Evolutionary conservation across 2,888 invertebrate species (phyloP), one percentile per base, ranked within the genome.

Genomic region (Mesochorus sp.): DNA sequence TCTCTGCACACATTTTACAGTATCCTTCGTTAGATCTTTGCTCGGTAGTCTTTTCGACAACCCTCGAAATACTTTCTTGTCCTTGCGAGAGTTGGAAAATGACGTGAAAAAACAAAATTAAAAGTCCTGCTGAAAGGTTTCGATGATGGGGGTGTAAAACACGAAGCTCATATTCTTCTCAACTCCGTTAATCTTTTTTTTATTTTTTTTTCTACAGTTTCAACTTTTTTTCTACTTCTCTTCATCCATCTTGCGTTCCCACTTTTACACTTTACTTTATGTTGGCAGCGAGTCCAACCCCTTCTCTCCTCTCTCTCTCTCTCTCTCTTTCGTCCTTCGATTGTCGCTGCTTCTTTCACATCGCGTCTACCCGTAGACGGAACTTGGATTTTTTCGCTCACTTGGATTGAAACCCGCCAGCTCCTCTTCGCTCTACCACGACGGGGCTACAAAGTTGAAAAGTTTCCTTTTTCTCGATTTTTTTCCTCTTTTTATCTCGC

Each of bases 81-180:
- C 47, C 55, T 68, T 47, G 17, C n/a, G n/a, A 39, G 8, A 21
- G 34, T 42, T 19, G 24, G 17, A 34, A 1, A 5, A 17, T 12
- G 28, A 28, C 5, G 21, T 34, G 14, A 49, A 2, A 17, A 19
- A 59, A 55, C 39, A 34, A 14, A 26, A 39, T 19, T n/a, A 57
- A 21, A 68, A 21, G 42, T 44, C 44, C 31, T 44, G 14, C 62
- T 68, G 47, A 64, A 64, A 64, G 76, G 76, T 34, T 26, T 47
- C 64, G 57, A 71, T 64, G 70, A 76, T 42, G 64, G 64, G 64
- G 76, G 76, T 76, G 70, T 71, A 49, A 64, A 64, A 64, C 34
- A 64, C 59, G 59, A 59, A 24, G 14, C 24, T 39, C 24, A 59
- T 71, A 62, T 68, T 64, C 57, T 31, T 44, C 14, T 62, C 39